phyloP scores from a whole-genome alignment of 2,113 vertebrate genomes.

The Antennarius striatus region DNA sequence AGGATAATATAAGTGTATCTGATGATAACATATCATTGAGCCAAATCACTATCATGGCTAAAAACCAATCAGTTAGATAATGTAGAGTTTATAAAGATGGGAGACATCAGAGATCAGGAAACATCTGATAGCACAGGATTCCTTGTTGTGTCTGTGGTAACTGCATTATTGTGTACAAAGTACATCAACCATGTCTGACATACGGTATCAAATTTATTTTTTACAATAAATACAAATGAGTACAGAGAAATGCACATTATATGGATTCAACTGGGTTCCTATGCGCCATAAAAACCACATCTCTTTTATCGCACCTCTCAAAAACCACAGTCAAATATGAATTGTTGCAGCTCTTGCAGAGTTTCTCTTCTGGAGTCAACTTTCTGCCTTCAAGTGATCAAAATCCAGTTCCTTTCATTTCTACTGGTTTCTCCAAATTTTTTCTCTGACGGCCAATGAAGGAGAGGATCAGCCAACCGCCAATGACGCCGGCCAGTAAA shows the following conservation, averaged over 20 bases:
- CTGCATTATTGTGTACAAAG: neutral
- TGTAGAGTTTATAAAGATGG: neutral
- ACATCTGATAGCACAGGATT: neutral
- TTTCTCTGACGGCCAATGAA: slow-evolving; percentile 26
- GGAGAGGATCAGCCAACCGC: slow-evolving; percentile 48
- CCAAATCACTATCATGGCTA: too few relatives aligned
- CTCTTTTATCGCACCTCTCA: neutral
- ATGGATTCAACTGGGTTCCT: slow-evolving; percentile 5
- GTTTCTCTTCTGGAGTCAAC: neutral
- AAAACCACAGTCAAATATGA: neutral
- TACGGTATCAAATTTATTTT: slow-evolving; percentile 26
- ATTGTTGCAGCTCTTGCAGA: too few relatives aligned
- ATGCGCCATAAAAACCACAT: slow-evolving; percentile 9
- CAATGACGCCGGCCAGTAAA: slow-evolving; percentile 67
- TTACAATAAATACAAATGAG: slow-evolving; percentile 47
- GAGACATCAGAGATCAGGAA: neutral
- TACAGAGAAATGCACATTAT: slow-evolving; percentile 9
- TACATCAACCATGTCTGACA: neutral
- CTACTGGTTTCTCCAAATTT: slow-evolving; percentile 2
- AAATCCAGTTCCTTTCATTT: slow-evolving; percentile 42
- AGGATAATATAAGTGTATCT: too few relatives aligned
- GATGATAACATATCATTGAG: too few relatives aligned
- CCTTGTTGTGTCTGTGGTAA: neutral
- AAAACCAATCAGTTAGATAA: neutral
- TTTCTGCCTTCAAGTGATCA: slow-evolving; percentile 16